Evolutionary conservation across 2,113 vertebrate genomes (phyloP), one percentile per base, ranked within the genome.

Genomic region (Montifringilla adamsi): DNA sequence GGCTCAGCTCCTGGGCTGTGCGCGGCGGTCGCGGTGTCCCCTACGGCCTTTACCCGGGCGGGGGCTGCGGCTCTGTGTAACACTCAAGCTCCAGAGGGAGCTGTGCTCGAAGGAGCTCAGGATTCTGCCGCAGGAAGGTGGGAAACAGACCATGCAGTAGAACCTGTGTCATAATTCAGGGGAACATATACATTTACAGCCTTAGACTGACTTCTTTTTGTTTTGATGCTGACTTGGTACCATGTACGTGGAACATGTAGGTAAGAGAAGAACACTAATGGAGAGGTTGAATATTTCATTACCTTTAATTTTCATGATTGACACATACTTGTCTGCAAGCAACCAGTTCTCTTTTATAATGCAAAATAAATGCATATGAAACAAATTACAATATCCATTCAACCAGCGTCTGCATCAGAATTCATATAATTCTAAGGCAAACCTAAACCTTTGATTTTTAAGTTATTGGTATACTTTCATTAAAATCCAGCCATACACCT

Each of bases 41-140:
- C 20, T 6, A 1, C 3, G 31, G 55, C 13, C 26, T 12, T 10
- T 13, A 16, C 9, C 13, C 14, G 2, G 30, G 26, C 19, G 1
- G 1, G 13, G 21, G 2, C 2, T 10, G 16, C 2, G 17, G 20
- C 60, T 73, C 27, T 3, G 1, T 1, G 33, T 8, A 5, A 35
- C 26, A 1, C 66, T 55, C 37, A 1, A 14, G 50, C 90, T 81
- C 26, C 14, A 67, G 93, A 93, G 91, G 86, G 80, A 92, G 89
- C 90, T 70, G 33, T 14, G 35, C 22, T 46, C 7, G 28, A 63
- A 24, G 67, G 17, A 15, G 70, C 49, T 76, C 44, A 0, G 10
- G 50, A 11, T 17, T 16, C 52, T 35, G 63, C 5, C 2, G 3
- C 31, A 6, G 13, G 19, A 24, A 62, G 35, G 24, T 68, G 62